phyloP scores from a whole-genome alignment of 2,888 invertebrate genomes.

The Caenorhabditis parvicauda region DNA sequence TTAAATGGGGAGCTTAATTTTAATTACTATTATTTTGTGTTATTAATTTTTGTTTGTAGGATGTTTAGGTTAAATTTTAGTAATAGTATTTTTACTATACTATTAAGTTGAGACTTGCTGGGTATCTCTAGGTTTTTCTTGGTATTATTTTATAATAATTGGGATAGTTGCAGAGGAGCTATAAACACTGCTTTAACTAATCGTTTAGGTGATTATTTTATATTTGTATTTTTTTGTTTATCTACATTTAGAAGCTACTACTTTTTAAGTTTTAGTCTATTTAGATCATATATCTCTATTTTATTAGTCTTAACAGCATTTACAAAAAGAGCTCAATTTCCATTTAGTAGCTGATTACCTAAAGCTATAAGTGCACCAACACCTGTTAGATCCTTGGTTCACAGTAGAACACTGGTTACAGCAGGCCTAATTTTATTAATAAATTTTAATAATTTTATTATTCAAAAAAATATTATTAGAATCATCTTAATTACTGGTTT shows the following conservation, averaged over 20 bases:
- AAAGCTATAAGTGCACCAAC: conserved; percentile 78
- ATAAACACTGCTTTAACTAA: conserved; percentile 75
- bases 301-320: conserved; percentile 69
- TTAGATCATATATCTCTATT: conserved; percentile 58
- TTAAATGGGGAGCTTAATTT: conserved; percentile 41
- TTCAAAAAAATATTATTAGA: conserved; percentile 74
- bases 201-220: conserved; percentile 75
- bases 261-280: conserved; percentile 62
- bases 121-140: conserved; percentile 44
- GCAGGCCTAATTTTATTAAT: conserved; percentile 69
- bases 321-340: conserved; percentile 80
- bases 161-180: conserved; percentile 42
- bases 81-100: conserved; percentile 41
- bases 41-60: conserved; percentile 41
- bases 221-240: conserved; percentile 67
- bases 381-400: conserved; percentile 76
- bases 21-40: conserved; percentile 47
- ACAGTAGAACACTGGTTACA: conserved; percentile 78
- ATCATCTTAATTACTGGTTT: conserved; percentile 66
- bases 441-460: conserved; percentile 61
- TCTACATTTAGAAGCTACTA: conserved; percentile 65
- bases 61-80: conserved; percentile 47
- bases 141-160: conserved; percentile 48
- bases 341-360: conserved; percentile 77
- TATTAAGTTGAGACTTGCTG: conserved; percentile 40